These are phyloP conservation scores for Baccha elongata DNA, from an alignment of 2,888 invertebrate species.

Conservation along the genomic window DNA sequence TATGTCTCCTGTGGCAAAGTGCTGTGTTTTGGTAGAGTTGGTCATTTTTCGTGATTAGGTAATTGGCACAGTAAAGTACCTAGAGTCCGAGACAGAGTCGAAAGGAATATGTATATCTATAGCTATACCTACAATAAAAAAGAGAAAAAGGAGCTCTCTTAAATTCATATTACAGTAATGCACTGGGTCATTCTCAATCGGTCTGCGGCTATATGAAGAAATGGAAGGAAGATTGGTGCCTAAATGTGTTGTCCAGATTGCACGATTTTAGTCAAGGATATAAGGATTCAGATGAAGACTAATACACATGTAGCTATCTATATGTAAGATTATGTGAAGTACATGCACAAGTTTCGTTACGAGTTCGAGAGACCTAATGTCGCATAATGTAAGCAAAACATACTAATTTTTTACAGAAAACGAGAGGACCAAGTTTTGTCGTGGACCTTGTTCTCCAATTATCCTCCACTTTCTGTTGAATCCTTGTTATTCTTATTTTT, in stretches of 20 bases:
- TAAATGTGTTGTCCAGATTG: slow-evolving; percentile 50
- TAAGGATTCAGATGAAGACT: slow-evolving; percentile 31
- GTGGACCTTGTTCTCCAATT: slow-evolving; percentile 51
- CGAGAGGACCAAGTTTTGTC: slow-evolving; percentile 58
- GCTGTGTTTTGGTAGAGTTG: slow-evolving; percentile 47
- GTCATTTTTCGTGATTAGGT: slow-evolving; percentile 69
- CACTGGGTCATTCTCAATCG: slow-evolving; percentile 65
- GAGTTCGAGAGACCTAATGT: slow-evolving; percentile 58
- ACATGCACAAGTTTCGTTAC: slow-evolving; percentile 42
- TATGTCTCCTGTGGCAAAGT: slow-evolving; percentile 63
- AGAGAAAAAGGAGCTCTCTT: slow-evolving; percentile 42
- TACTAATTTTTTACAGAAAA: slow-evolving; percentile 70
- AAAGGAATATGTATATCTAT: too few relatives aligned
- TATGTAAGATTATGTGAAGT: slow-evolving; percentile 46
- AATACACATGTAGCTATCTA: slow-evolving; percentile 10
- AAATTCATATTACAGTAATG: slow-evolving; percentile 70
- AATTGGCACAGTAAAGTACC: too few relatives aligned
- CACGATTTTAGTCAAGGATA: slow-evolving; percentile 48
- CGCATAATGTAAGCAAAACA: slow-evolving; percentile 66
- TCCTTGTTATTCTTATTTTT: background rate
- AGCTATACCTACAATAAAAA: background rate
- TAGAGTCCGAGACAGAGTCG: too few relatives aligned
- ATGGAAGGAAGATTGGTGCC: slow-evolving; percentile 29
- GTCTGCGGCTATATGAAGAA: slow-evolving; percentile 40
- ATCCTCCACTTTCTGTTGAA: slow-evolving; percentile 12